Conservation (phyloP, 2,888 invertebrate genomes). For the Hemithea aestivaria region DNA sequence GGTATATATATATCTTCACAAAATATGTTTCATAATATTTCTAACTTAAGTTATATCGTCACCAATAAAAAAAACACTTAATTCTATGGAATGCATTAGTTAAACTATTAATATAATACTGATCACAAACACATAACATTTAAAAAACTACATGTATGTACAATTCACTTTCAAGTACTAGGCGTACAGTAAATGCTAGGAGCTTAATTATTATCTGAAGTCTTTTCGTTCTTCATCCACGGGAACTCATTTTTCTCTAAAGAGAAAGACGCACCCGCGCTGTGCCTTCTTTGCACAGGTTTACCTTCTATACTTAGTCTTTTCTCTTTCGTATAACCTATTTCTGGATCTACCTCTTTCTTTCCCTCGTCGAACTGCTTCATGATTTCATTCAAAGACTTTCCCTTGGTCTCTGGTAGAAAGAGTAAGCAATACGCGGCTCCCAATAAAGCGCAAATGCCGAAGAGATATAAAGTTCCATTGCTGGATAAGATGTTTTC, state of each 20-base stretch:
- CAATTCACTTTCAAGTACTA: slow-evolving; percentile 32
- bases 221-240: slow-evolving; percentile 44
- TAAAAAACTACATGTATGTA: slow-evolving; percentile 31
- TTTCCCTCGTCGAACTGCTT: slow-evolving; percentile 75
- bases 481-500: slow-evolving; percentile 78
- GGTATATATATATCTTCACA: background rate
- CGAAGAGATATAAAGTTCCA: slow-evolving; percentile 82
- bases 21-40: no score
- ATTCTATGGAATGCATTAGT: slow-evolving; percentile 40
- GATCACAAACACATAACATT: slow-evolving; percentile 45
- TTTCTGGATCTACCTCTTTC: slow-evolving; percentile 57
- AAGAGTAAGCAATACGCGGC: slow-evolving; percentile 80
- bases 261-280: slow-evolving; percentile 60
- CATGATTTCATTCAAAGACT: slow-evolving; percentile 83
- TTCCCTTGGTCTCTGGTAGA: slow-evolving; percentile 85
- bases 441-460: slow-evolving; percentile 78
- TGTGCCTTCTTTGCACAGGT: slow-evolving; percentile 63
- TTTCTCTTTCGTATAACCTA: slow-evolving; percentile 48
- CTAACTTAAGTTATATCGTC: slow-evolving; percentile 39
- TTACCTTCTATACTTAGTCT: slow-evolving; percentile 41
- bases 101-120: slow-evolving; percentile 52
- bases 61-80: slow-evolving; percentile 42
- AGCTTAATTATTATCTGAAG: slow-evolving; percentile 29
- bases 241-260: slow-evolving; percentile 57
- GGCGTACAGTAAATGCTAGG: slow-evolving; percentile 26